Evolutionary conservation across 2,888 invertebrate species (phyloP).

Genomic region (Operophtera brumata): DNA sequence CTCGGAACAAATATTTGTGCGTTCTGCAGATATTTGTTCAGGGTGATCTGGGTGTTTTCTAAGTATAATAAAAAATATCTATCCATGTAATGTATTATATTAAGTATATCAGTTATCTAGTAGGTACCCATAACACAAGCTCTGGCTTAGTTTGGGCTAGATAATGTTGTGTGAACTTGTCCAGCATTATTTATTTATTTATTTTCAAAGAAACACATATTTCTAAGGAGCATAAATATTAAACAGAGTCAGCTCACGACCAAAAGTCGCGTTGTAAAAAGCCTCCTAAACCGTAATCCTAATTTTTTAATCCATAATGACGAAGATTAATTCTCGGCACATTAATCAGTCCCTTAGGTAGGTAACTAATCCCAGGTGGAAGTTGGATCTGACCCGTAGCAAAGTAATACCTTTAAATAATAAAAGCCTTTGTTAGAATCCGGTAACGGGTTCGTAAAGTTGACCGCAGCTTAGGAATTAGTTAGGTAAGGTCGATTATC

Average conservation of each 20-base stretch:
- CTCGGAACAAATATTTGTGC: no score
- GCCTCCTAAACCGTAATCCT: constrained; percentile 3
- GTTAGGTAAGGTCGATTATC: neutral
- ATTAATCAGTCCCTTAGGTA: constrained; percentile 17
- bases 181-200: no score
- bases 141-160: no score
- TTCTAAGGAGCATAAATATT: neutral
- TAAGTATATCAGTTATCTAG: no score
- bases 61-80: no score
- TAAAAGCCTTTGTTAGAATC: neutral
- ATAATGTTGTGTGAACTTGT: no score
- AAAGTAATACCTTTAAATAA: constrained; percentile 3
- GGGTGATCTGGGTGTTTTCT: no score
- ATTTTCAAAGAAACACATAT: neutral
- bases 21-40: no score
- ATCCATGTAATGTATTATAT: no score
- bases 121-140: no score
- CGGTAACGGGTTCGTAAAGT: neutral
- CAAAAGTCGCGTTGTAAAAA: constrained; percentile 3
- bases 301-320: constrained; percentile 29
- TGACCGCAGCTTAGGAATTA: neutral
- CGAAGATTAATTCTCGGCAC: constrained; percentile 28
- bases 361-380: constrained; percentile 17
- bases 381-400: neutral
- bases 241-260: neutral